phyloP scores from a whole-genome alignment of 35 echinoderm and acorn worm species.

The Hemicentrotus pulcherrimus region DNA sequence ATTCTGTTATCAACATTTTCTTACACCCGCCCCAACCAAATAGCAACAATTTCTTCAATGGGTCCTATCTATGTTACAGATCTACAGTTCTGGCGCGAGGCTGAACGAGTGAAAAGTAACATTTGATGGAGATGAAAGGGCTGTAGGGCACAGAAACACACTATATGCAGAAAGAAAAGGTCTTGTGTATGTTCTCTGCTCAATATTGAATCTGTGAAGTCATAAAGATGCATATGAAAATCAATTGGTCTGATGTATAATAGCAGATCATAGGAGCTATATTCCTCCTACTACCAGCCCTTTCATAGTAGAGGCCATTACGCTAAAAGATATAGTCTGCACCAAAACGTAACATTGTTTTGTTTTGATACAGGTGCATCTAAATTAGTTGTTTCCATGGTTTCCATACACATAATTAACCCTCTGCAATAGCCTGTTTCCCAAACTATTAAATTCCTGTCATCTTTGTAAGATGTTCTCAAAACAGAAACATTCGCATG shows the following conservation, averaged over 20 bases:
- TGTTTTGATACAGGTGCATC: background rate
- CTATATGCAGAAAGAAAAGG: background rate
- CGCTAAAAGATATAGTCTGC: background rate
- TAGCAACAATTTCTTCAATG: background rate
- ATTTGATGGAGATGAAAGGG: background rate
- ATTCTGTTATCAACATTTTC: conserved; percentile 12
- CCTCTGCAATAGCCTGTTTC: background rate
- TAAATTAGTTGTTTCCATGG: background rate
- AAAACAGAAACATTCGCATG: too few species aligned
- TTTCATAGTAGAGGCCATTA: background rate
- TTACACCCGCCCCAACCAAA: background rate
- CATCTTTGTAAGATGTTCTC: background rate
- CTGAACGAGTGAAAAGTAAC: background rate
- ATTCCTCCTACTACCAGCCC: background rate
- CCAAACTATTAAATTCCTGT: background rate
- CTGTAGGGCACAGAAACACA: background rate
- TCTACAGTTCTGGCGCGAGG: background rate
- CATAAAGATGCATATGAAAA: background rate
- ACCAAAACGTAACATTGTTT: background rate
- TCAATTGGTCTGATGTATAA: background rate
- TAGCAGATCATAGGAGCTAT: background rate
- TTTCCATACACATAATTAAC: background rate
- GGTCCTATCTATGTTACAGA: conserved; percentile 11
- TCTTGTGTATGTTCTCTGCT: background rate
- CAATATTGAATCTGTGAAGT: background rate